Evolutionary conservation across 1,140 invertebrate species (phyloP), one percentile per base, ranked within the genome.

Genomic region (Colletes latitarsis): DNA sequence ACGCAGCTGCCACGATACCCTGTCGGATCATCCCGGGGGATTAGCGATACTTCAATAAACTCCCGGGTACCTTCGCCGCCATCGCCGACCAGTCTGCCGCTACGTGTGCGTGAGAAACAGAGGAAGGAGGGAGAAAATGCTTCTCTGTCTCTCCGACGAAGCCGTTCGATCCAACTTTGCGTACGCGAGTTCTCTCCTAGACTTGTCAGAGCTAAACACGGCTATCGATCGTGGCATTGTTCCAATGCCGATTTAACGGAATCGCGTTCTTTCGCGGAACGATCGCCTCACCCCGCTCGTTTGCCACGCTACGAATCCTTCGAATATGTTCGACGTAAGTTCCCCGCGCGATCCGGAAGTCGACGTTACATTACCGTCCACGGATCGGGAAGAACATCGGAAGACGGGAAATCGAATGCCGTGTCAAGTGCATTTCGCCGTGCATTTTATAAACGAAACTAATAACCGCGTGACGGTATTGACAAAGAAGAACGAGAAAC

Each of bases 31-130:
- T 88, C 84, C 87, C 77, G 78, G 72, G 73, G 80, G 88, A 84
- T 91, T 91, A 90, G 86, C 85, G 85, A 90, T 86, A 88, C 88
- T 89, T 91, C 88, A 88, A 91, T 88, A 89, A 86, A 85, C 84
- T 81, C 76, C 55, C 30, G 30, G n/a, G 79, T 79, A 74, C 72
- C 77, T 77, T 86, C 77, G 64, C 58, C 57, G 69, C 72, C 76
- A n/a, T 60, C 57, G 53, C 17, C n/a, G 71, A 49, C 72, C 66
- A 58, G 53, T 21, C 67, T 57, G 52, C 19, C 46, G 58, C n/a
- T 14, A n/a, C 21, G 71, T 57, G 52, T 67, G 49, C 68, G 55
- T 43, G 60, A 67, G 75, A 6, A 53, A 46, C 30, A 14, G 63
- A 46, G 69, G n/a, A n/a, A 4, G 21, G n/a, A 10, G 4, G 17